Evolutionary conservation across 2,113 vertebrate species (phyloP).

Genomic region (Terrapene triunguis): DNA sequence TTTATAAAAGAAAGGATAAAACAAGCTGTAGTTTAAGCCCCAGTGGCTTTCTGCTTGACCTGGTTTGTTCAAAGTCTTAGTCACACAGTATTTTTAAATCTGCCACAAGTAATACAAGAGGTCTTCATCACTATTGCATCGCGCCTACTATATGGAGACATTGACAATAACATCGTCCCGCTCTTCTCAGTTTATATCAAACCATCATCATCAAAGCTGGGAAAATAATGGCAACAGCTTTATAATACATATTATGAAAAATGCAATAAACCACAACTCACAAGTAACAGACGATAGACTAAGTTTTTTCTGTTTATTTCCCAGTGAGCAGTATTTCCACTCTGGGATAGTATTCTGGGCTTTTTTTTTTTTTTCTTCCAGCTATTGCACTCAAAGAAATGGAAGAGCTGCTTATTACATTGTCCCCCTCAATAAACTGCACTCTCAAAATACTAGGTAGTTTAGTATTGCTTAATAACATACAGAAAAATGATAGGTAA

Average conservation of each 20-base stretch:
- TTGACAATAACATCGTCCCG: background rate
- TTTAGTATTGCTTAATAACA: accelerated
- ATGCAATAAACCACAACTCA: background rate
- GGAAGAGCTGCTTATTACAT: background rate
- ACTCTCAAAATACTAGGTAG: accelerated
- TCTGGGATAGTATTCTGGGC: background rate
- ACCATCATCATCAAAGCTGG: background rate
- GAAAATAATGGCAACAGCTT: background rate
- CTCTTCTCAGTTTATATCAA: background rate
- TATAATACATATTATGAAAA: background rate
- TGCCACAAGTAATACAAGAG: background rate
- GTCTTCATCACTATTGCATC: background rate
- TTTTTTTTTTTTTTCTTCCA: background rate
- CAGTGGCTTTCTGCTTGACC: background rate
- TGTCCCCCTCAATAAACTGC: background rate
- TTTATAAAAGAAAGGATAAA: background rate
- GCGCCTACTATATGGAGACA: background rate
- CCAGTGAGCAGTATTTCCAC: background rate
- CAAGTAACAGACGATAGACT: background rate
- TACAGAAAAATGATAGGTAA: accelerated
- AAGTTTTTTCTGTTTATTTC: background rate
- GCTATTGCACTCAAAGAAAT: background rate
- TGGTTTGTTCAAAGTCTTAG: background rate
- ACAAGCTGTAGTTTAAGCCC: background rate
- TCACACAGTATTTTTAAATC: background rate